Evolutionary conservation across 2,888 invertebrate species (phyloP).

Genomic region (Monochamus alternatus): DNA sequence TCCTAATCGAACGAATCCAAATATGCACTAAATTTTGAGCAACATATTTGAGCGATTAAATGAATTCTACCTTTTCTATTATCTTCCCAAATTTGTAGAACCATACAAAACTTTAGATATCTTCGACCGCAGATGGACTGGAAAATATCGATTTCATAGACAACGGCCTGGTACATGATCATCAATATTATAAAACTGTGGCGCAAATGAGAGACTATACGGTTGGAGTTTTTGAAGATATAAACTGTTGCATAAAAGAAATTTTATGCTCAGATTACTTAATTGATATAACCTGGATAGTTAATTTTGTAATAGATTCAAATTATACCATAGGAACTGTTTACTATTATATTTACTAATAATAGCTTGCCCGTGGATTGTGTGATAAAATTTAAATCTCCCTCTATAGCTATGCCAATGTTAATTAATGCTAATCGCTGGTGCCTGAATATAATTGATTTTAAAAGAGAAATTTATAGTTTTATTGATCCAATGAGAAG

Average conservation of each 20-base stretch:
- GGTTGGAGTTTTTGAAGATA: conserved; percentile 12
- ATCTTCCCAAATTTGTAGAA: background rate
- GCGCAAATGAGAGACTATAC: background rate
- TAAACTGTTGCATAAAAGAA: conserved; percentile 19
- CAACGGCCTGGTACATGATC: conserved; percentile 10
- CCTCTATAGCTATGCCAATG: too few relatives aligned
- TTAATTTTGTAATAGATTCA: conserved; percentile 26
- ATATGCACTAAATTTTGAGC: background rate
- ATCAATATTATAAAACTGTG: conserved; percentile 22
- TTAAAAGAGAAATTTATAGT: too few relatives aligned
- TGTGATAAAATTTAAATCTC: too few relatives aligned
- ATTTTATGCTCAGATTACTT: conserved; percentile 21
- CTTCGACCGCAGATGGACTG: conserved; percentile 12
- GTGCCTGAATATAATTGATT: too few relatives aligned
- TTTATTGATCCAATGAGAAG: too few relatives aligned
- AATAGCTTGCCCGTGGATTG: too few relatives aligned
- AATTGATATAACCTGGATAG: background rate
- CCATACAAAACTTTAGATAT: background rate
- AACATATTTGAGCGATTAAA: background rate
- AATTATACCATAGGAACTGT: background rate
- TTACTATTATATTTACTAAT: background rate
- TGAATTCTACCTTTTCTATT: background rate
- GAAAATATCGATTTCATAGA: conserved; percentile 12
- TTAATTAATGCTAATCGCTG: too few relatives aligned
- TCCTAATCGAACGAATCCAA: background rate